Conservation (phyloP, 1,140 invertebrate species). For the Campodea augens region DNA sequence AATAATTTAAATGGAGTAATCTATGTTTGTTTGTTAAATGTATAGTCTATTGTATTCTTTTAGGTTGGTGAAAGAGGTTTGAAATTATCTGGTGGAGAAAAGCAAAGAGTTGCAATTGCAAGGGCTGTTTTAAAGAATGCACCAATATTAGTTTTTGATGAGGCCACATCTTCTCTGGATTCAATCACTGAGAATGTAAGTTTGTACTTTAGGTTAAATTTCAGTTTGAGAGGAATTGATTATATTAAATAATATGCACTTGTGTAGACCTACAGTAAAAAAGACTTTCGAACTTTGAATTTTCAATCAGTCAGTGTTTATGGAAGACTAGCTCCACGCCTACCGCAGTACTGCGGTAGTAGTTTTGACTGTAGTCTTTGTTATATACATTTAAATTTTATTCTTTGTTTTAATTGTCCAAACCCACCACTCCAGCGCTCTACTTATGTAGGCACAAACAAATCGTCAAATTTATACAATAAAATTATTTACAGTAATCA, state of each 20-base stretch:
- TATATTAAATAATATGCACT: background rate
- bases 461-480: too few species aligned
- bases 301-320: too few species aligned
- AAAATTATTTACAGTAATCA: too few species aligned
- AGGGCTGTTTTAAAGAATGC: slow-evolving; percentile 89
- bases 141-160: slow-evolving; percentile 91
- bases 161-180: slow-evolving; percentile 94
- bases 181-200: slow-evolving; percentile 92
- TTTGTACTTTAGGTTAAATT: slow-evolving; percentile 9
- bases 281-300: slow-evolving; percentile 9
- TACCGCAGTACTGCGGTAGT: too few species aligned
- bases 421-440: too few species aligned
- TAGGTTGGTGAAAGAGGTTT: slow-evolving; percentile 69
- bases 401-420: too few species aligned
- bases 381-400: too few species aligned
- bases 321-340: too few species aligned
- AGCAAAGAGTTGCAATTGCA: slow-evolving; percentile 94
- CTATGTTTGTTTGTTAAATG: too few species aligned
- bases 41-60: background rate
- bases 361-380: too few species aligned
- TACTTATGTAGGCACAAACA: too few species aligned
- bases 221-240: slow-evolving; percentile 5
- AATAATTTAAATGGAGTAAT: too few species aligned
- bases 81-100: slow-evolving; percentile 92
- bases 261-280: background rate